phyloP scores from a whole-genome alignment of 1,140 invertebrate genomes.

The Apis laboriosa region DNA sequence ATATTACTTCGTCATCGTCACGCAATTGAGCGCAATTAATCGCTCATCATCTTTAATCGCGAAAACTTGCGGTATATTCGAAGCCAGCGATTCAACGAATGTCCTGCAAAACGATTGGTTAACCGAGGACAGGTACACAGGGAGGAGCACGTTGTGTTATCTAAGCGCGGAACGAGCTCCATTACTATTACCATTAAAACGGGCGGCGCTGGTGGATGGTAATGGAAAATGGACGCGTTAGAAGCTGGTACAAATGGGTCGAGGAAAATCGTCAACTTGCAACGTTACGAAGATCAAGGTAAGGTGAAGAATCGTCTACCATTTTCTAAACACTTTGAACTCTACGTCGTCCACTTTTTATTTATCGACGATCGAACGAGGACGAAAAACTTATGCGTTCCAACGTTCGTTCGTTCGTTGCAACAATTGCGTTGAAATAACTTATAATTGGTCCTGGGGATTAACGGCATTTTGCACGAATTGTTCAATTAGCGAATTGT shows the following conservation, averaged over 20 bases:
- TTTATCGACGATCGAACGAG: background rate
- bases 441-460: conserved; percentile 36
- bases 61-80: background rate
- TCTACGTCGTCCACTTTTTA: no score
- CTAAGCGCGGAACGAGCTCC: conserved; percentile 25
- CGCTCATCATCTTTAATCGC: background rate
- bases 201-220: conserved; percentile 49
- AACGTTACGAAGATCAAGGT: conserved; percentile 26
- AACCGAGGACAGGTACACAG: conserved; percentile 15
- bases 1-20: no score
- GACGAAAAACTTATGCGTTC: no score
- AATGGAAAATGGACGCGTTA: conserved; percentile 60
- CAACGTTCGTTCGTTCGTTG: no score
- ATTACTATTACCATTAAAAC: conserved; percentile 58
- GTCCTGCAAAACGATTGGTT: conserved; percentile 26
- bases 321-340: background rate
- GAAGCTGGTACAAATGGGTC: background rate
- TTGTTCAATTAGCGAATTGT: conserved; percentile 38
- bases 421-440: conserved; percentile 5
- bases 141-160: conserved; percentile 50
- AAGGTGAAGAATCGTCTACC: conserved; percentile 13
- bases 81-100: background rate
- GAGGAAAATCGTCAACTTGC: conserved; percentile 40
- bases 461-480: conserved; percentile 26
- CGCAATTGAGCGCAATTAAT: background rate